A percentile compares a stretch with the other conserved stretches of the same genome.
Conservation (phyloP, 2,888 invertebrate genomes). For the Teleogryllus oceanicus region DNA sequence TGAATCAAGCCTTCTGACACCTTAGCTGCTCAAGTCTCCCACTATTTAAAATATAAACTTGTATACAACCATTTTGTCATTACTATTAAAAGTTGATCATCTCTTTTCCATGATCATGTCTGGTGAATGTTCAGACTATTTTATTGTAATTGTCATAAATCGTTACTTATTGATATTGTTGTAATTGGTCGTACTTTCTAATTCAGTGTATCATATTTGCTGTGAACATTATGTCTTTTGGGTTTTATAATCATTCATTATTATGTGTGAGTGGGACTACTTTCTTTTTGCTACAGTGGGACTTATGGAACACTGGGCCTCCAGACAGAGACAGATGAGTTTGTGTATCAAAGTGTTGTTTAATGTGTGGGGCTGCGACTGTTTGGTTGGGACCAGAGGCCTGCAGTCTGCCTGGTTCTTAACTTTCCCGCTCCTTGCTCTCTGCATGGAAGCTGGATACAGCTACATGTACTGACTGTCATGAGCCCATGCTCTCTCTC, state of each 20-base stretch:
- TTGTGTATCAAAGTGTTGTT: slow-evolving; percentile 8
- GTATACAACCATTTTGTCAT: background rate
- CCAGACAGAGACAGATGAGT: background rate
- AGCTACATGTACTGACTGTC: slow-evolving; percentile 3
- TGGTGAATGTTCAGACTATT: background rate
- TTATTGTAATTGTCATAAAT: slow-evolving; percentile 9
- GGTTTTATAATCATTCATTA: background rate
- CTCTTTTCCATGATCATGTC: background rate
- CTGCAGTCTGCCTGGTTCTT: slow-evolving; percentile 18
- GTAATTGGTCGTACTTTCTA: slow-evolving; percentile 1
- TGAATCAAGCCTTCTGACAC: background rate
- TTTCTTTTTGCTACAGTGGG: background rate
- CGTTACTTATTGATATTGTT: slow-evolving; percentile 18
- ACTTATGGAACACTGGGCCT: background rate
- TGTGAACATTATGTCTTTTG: background rate
- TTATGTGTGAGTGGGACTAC: background rate
- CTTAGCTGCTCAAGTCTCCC: slow-evolving; percentile 18
- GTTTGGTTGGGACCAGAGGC: slow-evolving; percentile 12
- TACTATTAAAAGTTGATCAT: background rate
- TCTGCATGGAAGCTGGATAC: background rate
- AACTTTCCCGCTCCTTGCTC: background rate
- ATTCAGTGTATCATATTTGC: slow-evolving; percentile 1
- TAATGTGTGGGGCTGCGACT: background rate
- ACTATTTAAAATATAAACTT: background rate
- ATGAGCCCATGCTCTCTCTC: slow-evolving; percentile 26